These are phyloP conservation scores for Pegoplata infirma DNA, from an alignment of 2,888 invertebrate genomes.

Conservation along the genomic window DNA sequence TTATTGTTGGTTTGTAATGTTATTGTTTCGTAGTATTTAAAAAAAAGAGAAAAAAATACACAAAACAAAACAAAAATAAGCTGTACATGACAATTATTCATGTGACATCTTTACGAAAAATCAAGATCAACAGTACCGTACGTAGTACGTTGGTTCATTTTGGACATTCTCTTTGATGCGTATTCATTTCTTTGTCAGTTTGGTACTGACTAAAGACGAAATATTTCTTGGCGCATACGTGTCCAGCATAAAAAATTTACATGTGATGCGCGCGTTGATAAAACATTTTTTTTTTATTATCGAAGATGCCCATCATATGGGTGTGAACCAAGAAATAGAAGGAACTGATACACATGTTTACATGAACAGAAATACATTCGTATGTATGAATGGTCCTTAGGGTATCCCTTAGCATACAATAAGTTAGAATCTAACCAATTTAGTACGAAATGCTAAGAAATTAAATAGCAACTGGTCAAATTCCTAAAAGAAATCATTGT, in stretches of 20 bases:
- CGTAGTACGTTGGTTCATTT: constrained; percentile 25
- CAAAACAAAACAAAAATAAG: constrained; percentile 45
- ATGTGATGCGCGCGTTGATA: constrained; percentile 52
- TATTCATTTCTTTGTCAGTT: constrained; percentile 21
- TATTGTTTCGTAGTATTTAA: constrained; percentile 52
- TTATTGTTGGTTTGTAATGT: constrained; percentile 32
- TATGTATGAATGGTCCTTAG: background rate
- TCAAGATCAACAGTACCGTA: constrained; percentile 43
- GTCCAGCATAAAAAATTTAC: constrained; percentile 61
- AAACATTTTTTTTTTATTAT: constrained; percentile 39
- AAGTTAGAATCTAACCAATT: too few species aligned
- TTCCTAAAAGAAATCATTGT: too few species aligned
- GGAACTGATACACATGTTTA: constrained; percentile 13
- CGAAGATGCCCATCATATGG: constrained; percentile 55
- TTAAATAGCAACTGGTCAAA: too few species aligned
- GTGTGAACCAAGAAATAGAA: constrained; percentile 50
- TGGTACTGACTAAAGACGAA: constrained; percentile 30
- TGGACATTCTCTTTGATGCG: constrained; percentile 43
- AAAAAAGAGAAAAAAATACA: constrained; percentile 18
- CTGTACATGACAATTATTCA: constrained; percentile 62
- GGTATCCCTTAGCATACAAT: too few species aligned
- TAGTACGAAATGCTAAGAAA: too few species aligned
- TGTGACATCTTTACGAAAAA: constrained; percentile 62
- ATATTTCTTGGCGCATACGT: constrained; percentile 59
- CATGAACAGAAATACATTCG: background rate